Percentiles rank a stretch among this genome's conserved stretches.
Evolutionary conservation across 2,888 invertebrate species (phyloP).

Genomic region (Synergus laeviventris): DNA sequence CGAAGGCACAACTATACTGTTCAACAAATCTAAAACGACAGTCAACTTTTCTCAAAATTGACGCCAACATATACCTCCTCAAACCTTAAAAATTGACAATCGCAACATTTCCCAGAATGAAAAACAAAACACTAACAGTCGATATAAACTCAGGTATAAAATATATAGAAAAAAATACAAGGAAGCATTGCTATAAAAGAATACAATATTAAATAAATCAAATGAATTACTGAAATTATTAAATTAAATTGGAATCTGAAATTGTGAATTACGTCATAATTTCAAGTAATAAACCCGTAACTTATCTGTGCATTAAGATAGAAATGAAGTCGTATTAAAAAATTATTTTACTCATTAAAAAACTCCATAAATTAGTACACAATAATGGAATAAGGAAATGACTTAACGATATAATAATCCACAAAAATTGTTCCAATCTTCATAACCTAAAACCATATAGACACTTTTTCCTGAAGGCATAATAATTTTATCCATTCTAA

Average conservation of each 20-base stretch:
- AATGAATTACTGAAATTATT: not conserved
- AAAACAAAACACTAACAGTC: not conserved
- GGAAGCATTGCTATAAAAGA: no score
- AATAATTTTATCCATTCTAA: not conserved
- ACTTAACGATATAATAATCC: constrained; percentile 32
- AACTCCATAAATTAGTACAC: not conserved
- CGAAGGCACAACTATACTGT: not conserved
- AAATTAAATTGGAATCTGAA: not conserved
- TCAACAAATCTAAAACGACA: not conserved
- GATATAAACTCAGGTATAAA: not conserved
- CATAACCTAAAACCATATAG: constrained; percentile 17
- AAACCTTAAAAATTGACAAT: not conserved
- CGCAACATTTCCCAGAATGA: not conserved
- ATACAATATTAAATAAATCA: not conserved
- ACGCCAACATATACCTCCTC: not conserved
- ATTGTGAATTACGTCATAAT: not conserved
- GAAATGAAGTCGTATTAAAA: not conserved
- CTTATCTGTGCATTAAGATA: no score
- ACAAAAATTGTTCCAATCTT: constrained; percentile 11
- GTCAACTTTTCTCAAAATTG: not conserved
- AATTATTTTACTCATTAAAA: not conserved
- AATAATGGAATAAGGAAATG: constrained; percentile 29
- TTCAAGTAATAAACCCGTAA: no score
- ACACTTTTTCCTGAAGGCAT: not conserved
- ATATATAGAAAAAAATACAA: no score